Evolutionary conservation across 2,113 vertebrate species (phyloP).

Genomic region (Elanoides forficatus): DNA sequence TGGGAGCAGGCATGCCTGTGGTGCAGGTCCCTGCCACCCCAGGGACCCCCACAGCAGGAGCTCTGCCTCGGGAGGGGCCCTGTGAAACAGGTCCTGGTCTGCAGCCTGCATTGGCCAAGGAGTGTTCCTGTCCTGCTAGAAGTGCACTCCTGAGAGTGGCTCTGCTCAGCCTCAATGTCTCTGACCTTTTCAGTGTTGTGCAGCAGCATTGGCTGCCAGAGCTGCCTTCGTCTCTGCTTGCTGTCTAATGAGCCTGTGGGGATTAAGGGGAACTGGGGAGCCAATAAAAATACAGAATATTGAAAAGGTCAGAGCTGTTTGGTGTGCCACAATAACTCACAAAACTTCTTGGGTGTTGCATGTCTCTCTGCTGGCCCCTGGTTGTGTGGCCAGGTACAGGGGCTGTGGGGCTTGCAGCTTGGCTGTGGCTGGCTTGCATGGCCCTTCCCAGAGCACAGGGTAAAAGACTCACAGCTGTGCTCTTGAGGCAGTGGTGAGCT

Average conservation of each 20-base stretch:
- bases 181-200: constrained; percentile 58
- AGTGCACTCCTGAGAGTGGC: neutral
- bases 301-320: constrained; percentile 40
- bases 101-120: neutral
- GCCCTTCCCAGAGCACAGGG: neutral
- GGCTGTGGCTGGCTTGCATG: neutral
- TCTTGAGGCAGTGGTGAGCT: neutral
- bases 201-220: neutral
- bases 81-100: neutral
- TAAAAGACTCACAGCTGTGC: neutral
- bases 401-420: neutral
- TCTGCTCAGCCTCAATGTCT: neutral
- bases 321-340: neutral
- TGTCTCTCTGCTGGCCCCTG: neutral
- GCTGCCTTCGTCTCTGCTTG: neutral
- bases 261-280: neutral
- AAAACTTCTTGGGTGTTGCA: neutral
- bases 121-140: neutral
- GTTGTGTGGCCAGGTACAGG: neutral
- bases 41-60: accelerated
- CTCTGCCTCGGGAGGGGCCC: neutral
- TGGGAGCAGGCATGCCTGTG: neutral
- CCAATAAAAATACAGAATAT: constrained; percentile 51
- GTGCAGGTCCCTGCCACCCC: neutral
- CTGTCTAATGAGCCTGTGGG: constrained; percentile 36